Evolutionary conservation across 2,797 vertebrate species (phyloP), one percentile per base, ranked within the genome.

Genomic region (Parambassis ranga): DNA sequence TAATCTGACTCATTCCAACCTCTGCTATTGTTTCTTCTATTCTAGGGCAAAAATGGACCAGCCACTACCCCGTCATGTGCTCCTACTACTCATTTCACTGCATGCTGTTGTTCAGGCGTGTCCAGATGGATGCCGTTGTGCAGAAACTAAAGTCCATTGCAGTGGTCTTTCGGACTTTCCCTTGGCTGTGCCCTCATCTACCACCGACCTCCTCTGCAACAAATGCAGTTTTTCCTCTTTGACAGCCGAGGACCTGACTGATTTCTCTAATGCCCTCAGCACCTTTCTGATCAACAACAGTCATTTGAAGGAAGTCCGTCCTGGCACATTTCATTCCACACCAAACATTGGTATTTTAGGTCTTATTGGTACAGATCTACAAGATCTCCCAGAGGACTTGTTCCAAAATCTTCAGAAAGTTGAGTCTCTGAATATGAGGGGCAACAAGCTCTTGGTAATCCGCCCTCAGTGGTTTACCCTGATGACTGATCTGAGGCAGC

Each of bases 351-450:
- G 57, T 14, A 76, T 65, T 57, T 90, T 98, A 52, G 83, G 27
- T 10, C 84, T 98, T 11, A 83, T 79, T 59, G 90, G 83, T 64
- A 96, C 89, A n/a, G 86, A 90, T 64, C 85, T 99, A 14, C 89
- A 89, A 72, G 94, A 95, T 75, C 88, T 99, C 22, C 95, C 94
- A 0, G 92, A 92, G 0, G 75, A 85, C 0, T 63, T 92, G 37
- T 98, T 99, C 1, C 89, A 92, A 64, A 92, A 90, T 50, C 83
- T 95, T 32, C 64, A 65, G 7, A 83, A 74, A 23, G 93, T 99
- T 20, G 60, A 90, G 19, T 82, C 75, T 69, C 87, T 98, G 66
- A 91, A 79, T 64, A 88, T 98, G 46, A 93, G 75, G 46, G 87
- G 75, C 74, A 98, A 95, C 77, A 91, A 87, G 41, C 86, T 98